Conservation (phyloP, 2,113 vertebrate species). For the Oncorhynchus kisutch region DNA sequence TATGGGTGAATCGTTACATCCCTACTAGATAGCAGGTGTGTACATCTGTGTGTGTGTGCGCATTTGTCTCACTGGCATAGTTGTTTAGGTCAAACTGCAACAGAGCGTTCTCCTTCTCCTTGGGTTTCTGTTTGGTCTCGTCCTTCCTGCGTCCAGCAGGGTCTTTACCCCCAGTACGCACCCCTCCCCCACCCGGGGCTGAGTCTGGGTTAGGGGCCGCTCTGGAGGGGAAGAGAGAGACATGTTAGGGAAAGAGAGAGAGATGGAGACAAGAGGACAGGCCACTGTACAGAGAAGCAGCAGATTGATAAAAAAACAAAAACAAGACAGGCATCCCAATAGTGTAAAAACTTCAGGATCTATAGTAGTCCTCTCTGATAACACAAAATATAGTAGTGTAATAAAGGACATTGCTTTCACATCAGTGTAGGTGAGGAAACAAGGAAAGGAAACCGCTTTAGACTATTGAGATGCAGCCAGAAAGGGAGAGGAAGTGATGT, state of each 20-base stretch:
- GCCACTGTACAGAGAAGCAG: conserved; percentile 16
- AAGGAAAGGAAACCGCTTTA: no score
- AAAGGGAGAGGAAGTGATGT: not conserved
- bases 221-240: conserved; percentile 35
- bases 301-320: not conserved
- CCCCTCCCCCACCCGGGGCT: conserved; percentile 23
- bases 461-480: not conserved
- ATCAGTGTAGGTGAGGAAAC: not conserved
- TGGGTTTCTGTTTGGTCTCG: conserved; percentile 86
- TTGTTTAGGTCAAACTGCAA: conserved; percentile 99
- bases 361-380: no score
- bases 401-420: no score
- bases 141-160: conserved; percentile 82
- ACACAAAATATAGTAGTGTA: no score
- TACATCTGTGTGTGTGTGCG: not conserved
- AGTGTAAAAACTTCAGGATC: no score
- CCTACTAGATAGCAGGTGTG: not conserved
- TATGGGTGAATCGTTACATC: no score
- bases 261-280: not conserved
- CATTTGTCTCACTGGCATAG: conserved; percentile 87
- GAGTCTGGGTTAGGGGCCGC: conserved; percentile 66
- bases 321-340: no score
- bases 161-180: conserved; percentile 53
- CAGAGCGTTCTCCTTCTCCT: conserved; percentile 93
- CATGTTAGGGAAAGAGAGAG: not conserved